Evolutionary conservation across 2,113 vertebrate genomes (phyloP), one percentile per base, ranked within the genome.

Genomic region (Calyptomena viridis): DNA sequence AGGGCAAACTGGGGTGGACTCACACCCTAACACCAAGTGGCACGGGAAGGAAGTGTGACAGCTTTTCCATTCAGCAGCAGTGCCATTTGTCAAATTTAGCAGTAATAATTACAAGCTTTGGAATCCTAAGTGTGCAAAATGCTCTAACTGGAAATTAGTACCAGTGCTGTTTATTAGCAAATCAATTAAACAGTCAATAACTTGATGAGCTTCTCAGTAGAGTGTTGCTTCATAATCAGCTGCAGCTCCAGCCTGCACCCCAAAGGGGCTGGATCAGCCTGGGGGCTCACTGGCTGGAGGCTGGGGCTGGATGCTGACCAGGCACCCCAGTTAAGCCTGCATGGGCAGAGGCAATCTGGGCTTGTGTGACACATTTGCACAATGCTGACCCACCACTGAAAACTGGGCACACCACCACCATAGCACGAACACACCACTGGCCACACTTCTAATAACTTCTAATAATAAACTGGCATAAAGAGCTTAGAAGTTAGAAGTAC

Each of bases 401-500:
- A 66, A 47, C 4, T 0, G 0, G 8, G 17, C 66, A 28, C 1
- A 7, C 56, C 62, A 42, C 74, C 62, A 40, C 39, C 42, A 15
- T 0, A 0, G 28, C 2, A 12, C 8, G 39, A 75, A 40, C 28
- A 31, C 37, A n/a, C 37, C 44, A 8, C 6, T 30, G 42, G 73
- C 47, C 58, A 64, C 25, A 10, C 58, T 73, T 84, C 19, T 27
- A 82, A 91, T 82, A 87, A 62, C 62, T 93, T 67, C 74, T 68
- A 90, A 83, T 79, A 76, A 73, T 73, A 88, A 90, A 82, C 28
- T 0, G 0, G 66, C 74, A 90, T 73, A 49, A 92, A 91, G 44
- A 87, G 84, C 74, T 94, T 52, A 68, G 7, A 95, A 93, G 82
- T 90, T 87, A 47, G 49, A 84, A 87, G 31, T 40, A 75, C n/a